These are phyloP conservation scores for Drosophila lowei DNA, from an alignment of 1,140 invertebrate genomes.

Conservation along the genomic window DNA sequence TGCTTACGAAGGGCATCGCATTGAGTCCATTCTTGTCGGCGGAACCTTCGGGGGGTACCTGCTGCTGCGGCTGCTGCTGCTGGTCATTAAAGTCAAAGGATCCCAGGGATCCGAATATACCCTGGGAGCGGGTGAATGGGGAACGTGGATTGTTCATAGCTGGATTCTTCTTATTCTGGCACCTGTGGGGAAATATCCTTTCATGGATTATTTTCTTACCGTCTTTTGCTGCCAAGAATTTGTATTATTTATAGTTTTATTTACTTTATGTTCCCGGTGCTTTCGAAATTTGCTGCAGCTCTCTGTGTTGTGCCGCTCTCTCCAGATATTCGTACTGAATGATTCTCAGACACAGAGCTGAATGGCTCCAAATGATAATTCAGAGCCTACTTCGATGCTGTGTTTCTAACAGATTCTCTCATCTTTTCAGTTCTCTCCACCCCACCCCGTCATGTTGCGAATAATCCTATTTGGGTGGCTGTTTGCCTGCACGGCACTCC, in stretches of 20 bases:
- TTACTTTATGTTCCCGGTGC: conserved; percentile 10
- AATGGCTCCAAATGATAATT: neutral
- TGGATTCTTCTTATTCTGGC: neutral
- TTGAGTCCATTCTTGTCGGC: conserved; percentile 30
- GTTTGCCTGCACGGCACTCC: conserved; percentile 13
- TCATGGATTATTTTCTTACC: too few relatives aligned
- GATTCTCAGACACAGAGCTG: conserved; percentile 13
- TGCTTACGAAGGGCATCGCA: conserved; percentile 47
- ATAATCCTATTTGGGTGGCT: conserved; percentile 37
- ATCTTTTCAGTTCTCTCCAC: conserved; percentile 38
- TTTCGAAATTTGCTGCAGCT: conserved; percentile 12
- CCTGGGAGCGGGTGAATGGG: conserved; percentile 38
- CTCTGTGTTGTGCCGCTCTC: conserved; percentile 23
- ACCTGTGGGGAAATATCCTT: too few relatives aligned
- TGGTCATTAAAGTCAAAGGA: conserved; percentile 43
- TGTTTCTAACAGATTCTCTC: neutral
- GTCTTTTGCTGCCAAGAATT: too few relatives aligned
- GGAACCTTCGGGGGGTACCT: neutral
- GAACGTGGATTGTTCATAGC: conserved; percentile 61
- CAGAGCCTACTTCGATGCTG: conserved; percentile 2
- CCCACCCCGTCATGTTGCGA: conserved; percentile 22
- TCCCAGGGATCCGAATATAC: conserved; percentile 26
- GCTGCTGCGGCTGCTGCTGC: too few relatives aligned
- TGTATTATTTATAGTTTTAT: too few relatives aligned
- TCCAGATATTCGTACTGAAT: conserved; percentile 13